phyloP scores from a whole-genome alignment of 2,797 vertebrate species.

The Merluccius polli region DNA sequence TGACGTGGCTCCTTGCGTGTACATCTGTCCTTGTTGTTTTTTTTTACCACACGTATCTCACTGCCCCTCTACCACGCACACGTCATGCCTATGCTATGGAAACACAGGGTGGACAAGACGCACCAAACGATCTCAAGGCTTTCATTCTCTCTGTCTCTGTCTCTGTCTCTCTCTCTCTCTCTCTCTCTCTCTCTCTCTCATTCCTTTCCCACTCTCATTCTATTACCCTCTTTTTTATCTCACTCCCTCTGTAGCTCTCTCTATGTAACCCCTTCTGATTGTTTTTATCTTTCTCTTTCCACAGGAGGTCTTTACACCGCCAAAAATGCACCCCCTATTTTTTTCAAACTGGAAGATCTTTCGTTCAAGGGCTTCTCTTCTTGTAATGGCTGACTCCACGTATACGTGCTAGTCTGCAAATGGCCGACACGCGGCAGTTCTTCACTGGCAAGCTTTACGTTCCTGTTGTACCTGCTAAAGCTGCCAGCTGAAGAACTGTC shows the following conservation, averaged over 20 bases:
- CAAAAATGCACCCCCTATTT: no score
- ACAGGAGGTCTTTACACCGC: constrained; percentile 2
- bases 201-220: background rate
- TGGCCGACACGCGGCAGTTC: constrained; percentile 95
- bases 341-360: background rate
- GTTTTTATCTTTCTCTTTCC: background rate
- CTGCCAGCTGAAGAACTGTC: constrained; percentile 99
- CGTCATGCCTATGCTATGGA: background rate
- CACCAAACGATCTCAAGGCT: background rate
- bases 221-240: background rate
- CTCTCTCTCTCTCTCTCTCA: background rate
- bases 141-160: background rate
- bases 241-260: no score
- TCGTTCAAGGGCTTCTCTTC: background rate
- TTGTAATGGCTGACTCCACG: constrained; percentile 30
- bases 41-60: background rate
- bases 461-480: constrained; percentile 92
- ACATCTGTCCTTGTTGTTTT: background rate
- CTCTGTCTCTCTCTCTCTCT: background rate
- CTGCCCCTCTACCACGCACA: background rate
- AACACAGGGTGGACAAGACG: background rate
- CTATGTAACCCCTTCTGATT: background rate
- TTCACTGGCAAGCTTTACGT: constrained; percentile 99
- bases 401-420: constrained; percentile 25
- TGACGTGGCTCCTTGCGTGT: no score